phyloP scores from a whole-genome alignment of 2,888 invertebrate genomes.

The Psococerastis gibbosa region DNA sequence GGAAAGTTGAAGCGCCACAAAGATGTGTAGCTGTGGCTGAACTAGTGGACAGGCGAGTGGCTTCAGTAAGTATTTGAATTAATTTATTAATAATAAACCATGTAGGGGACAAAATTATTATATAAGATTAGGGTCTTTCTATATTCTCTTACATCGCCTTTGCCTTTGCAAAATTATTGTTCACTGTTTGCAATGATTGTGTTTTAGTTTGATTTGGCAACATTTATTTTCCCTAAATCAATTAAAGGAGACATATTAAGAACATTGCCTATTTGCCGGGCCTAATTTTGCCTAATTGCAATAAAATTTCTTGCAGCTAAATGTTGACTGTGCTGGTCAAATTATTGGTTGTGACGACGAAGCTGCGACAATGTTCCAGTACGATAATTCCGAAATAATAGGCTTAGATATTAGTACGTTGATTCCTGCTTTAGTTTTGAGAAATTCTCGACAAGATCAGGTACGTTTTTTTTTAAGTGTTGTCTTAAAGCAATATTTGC shows the following conservation, averaged over 20 bases:
- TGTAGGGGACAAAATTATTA: too few species aligned
- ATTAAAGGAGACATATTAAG: too few species aligned
- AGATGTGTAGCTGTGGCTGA: slow-evolving; percentile 45
- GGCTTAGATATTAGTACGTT: slow-evolving; percentile 31
- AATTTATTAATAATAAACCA: too few species aligned
- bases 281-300: too few species aligned
- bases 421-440: slow-evolving; percentile 31
- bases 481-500: slow-evolving; percentile 18
- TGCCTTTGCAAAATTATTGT: too few species aligned
- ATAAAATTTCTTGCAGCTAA: too few species aligned
- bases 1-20: slow-evolving; percentile 34
- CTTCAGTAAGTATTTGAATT: slow-evolving; percentile 28
- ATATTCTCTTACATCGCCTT: too few species aligned
- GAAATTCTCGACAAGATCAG: slow-evolving; percentile 22
- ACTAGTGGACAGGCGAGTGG: slow-evolving; percentile 40
- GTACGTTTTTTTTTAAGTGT: slow-evolving; percentile 24
- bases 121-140: too few species aligned
- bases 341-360: slow-evolving; percentile 24
- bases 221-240: too few species aligned
- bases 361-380: slow-evolving; percentile 34
- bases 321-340: slow-evolving; percentile 20
- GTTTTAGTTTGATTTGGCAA: too few species aligned
- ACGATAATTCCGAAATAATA: slow-evolving; percentile 30
- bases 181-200: too few species aligned
- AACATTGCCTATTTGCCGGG: too few species aligned